Base-by-base conservation (phyloP, 2,888 invertebrate species). In the Drosophila histrio region DNA sequence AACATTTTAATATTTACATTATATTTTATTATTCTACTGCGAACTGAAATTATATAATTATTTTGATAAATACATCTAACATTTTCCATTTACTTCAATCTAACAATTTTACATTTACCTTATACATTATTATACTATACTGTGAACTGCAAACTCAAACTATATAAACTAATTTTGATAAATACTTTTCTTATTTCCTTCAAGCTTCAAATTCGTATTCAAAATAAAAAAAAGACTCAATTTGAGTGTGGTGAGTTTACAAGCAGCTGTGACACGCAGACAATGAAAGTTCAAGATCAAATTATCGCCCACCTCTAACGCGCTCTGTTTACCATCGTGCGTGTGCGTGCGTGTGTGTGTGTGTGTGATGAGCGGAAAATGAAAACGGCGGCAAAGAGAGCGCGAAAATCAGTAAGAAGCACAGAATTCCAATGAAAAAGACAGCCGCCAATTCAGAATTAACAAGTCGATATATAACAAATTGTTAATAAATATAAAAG, bases 361-460 rank as follows among this genome's bases (percentile, higher is more conserved):
- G 52, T 30, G 26, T 49, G 36, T 15, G 39, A 67, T 67, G 58
- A 59, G 28, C 34, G 66, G 52, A 41, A 74, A 59, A 59, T 67
- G 43, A 61, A 75, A 74, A 66, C 43, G 61, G 75, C 71, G 75
- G 66, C 71, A 73, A 28, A 70, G 41, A 73, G 64, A 64, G 64
- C 59, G 56, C 69, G 69, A 73, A 72, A 73, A 43, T 44, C 52
- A 34, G 24, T 2, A 30, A 38, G 26, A 43, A 54, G 46, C 38
- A 11, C 36, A 9, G 15, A 15, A 38, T 13, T 38, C 38, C 26
- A 22, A 22, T 6, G 30, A 22, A 50, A 6, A 13, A 39, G 22
- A 39, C 39, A 15, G 34, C 32, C 24, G 43, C 44, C 41, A 53
- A 41, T 53, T 41, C 4, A 22, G 15, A 21, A 21, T 32, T 21